Conservation (phyloP, 2,113 vertebrate genomes). For the Tragulus kanchil region DNA sequence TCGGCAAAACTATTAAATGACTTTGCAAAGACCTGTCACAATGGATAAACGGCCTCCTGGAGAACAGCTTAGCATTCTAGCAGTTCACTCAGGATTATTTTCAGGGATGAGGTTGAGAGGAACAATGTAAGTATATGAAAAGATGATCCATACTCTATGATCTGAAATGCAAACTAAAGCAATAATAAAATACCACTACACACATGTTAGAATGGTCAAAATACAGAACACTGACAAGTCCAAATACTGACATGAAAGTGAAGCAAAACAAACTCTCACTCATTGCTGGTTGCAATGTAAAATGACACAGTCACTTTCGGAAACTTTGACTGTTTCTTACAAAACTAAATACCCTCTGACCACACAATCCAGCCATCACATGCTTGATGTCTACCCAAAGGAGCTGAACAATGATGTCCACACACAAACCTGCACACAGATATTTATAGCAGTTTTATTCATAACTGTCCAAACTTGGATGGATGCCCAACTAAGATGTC, state of each 20-base stretch:
- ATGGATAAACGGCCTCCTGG: background rate
- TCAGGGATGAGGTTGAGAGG: background rate
- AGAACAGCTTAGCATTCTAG: constrained; percentile 59
- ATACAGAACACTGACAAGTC: background rate
- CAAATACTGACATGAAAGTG: background rate
- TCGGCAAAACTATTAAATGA: constrained; percentile 72
- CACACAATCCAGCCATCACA: background rate
- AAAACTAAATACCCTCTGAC: background rate
- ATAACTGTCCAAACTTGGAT: background rate
- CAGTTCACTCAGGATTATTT: background rate
- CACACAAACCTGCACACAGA: background rate
- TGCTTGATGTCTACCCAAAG: background rate
- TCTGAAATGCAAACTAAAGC: background rate
- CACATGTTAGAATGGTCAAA: background rate
- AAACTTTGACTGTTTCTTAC: background rate
- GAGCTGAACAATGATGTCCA: background rate
- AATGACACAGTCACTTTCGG: background rate
- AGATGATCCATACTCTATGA: background rate
- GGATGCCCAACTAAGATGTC: background rate
- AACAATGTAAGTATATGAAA: background rate
- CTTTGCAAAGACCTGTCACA: constrained; percentile 75
- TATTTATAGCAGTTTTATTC: background rate
- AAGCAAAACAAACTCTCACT: background rate
- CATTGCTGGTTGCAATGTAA: background rate
- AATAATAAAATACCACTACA: background rate